Evolutionary conservation across 2,888 invertebrate genomes (phyloP), one percentile per base, ranked within the genome.

Genomic region (Leptarthrus brevirostris): DNA sequence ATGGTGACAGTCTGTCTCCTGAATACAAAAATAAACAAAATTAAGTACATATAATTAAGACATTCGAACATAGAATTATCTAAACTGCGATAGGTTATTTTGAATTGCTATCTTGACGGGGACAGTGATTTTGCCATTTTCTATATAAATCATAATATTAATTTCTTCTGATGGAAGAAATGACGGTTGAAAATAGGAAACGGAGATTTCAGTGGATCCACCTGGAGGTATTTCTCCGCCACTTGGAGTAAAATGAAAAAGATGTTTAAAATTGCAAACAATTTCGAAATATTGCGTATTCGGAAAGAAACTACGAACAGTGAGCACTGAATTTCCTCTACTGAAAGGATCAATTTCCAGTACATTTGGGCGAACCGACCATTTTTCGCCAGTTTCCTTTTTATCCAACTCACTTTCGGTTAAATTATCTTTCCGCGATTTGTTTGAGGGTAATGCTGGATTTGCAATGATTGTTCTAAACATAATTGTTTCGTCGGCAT

Each of bases 401-500:
- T n/a, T n/a, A 4, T 73, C 75, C 5, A 47, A 8, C 26, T 76
- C 76, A 26, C 81, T 80, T 14, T 79, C 74, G n/a, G n/a, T n/a
- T n/a, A n/a, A n/a, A 18, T 79, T 36, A 56, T 83, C 82, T 73
- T 82, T 80, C 16, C 76, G 74, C 3, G 81, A 81, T 18, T 44
- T 49, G 3, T 24, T 14, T 3, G 18, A 20, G 1, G 26, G 14
- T 12, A 8, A 26, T 8, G 74, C 36, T 16, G 40, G 16, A 61
- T 75, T 52, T 3, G 73, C 72, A 10, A 73, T 24, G 1, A 84
- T 79, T 5, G 85, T 85, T 1, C 83, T 82, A 76, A 84, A 85
- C 0, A 85, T 74, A 1, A 85, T 80, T 0, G 85, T 83, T 70
- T 84, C 84, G 49, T 85, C 84, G 4, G 80, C 81, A 10, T 84